A percentile compares a stretch with the other conserved stretches of the same genome.
These are phyloP conservation scores for Oasisia sp. DNA, from an alignment of 2,888 invertebrate species.

Conservation along the genomic window DNA sequence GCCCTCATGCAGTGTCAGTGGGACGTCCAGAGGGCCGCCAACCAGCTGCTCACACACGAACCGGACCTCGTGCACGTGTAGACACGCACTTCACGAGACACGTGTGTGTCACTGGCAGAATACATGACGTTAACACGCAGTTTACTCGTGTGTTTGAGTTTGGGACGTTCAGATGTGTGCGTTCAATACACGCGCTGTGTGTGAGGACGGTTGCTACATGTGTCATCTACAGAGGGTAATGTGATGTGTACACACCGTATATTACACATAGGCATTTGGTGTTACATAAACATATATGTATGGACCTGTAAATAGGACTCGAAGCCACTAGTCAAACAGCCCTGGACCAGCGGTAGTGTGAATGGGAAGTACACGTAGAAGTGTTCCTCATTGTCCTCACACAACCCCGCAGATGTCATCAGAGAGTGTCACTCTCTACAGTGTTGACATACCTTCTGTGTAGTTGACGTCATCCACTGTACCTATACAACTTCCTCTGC, in stretches of 20 bases:
- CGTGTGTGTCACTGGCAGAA: neutral
- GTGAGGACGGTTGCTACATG: neutral
- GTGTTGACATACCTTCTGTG: neutral
- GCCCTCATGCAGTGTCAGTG: slow-evolving; percentile 74
- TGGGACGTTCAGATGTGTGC: neutral
- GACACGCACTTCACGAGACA: neutral
- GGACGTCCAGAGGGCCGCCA: slow-evolving; percentile 77
- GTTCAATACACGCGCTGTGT: neutral
- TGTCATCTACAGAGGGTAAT: neutral
- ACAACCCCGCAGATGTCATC: neutral
- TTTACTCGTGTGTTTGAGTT: neutral
- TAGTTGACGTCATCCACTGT: neutral
- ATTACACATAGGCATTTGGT: neutral
- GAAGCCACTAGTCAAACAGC: neutral
- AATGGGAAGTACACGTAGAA: neutral
- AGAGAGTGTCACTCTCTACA: neutral
- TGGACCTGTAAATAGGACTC: neutral
- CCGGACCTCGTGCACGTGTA: slow-evolving; percentile 35
- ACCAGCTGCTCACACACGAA: slow-evolving; percentile 67
- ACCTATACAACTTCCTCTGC: neutral
- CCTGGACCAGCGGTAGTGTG: neutral
- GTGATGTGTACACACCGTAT: neutral
- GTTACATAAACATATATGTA: neutral
- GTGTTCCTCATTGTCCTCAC: neutral
- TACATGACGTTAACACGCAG: neutral